A percentile compares a stretch with the other conserved stretches of the same genome.
Evolutionary conservation across 2,888 invertebrate genomes (phyloP).

Genomic region (Unio delphinus): DNA sequence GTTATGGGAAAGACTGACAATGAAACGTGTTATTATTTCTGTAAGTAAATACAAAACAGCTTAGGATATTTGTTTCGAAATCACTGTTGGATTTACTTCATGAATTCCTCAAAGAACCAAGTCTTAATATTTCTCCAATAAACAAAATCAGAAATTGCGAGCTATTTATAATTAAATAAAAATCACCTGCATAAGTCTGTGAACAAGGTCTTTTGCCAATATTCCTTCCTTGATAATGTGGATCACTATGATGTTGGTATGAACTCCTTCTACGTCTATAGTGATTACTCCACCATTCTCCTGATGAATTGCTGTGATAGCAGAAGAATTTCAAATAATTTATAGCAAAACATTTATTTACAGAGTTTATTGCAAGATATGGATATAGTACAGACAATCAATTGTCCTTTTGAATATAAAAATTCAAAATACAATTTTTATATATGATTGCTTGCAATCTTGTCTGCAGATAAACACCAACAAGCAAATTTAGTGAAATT

Average conservation of each 20-base stretch:
- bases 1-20: too few species aligned
- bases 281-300: conserved; percentile 29
- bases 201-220: conserved; percentile 34
- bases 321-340: neutral
- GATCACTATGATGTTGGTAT: conserved; percentile 58
- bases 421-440: neutral
- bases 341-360: neutral
- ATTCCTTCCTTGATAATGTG: conserved; percentile 38
- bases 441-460: too few species aligned
- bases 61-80: too few species aligned
- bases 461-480: too few species aligned
- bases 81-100: neutral
- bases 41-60: too few species aligned
- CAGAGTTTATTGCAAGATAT: neutral
- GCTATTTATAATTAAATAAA: neutral
- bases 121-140: neutral
- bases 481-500: too few species aligned
- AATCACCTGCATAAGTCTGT: conserved; percentile 44
- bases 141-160: neutral
- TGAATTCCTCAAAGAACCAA: neutral
- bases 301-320: conserved; percentile 32
- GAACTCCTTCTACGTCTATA: conserved; percentile 41
- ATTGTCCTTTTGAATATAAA: too few species aligned
- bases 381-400: neutral
- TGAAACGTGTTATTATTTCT: too few species aligned